These are phyloP conservation scores for Gnathonemus longibarbis DNA, from an alignment of 2,113 vertebrate genomes.

Conservation along the genomic window DNA sequence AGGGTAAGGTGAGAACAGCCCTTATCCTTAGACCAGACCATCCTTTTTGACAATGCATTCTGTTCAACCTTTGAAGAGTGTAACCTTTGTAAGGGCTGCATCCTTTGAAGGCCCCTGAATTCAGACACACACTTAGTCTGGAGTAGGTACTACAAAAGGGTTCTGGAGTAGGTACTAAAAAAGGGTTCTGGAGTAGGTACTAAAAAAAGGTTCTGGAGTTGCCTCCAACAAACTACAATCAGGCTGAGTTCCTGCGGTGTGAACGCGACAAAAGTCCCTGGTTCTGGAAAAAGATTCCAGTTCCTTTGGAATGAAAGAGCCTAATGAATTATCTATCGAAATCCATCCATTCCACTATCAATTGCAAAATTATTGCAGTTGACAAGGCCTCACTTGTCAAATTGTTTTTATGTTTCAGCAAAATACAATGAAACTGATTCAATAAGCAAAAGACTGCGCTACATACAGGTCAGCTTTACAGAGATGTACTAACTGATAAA, in stretches of 20 bases:
- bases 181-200: not conserved
- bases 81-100: not conserved
- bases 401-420: not conserved
- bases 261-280: not conserved
- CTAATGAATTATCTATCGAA: not conserved
- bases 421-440: not conserved
- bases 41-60: not conserved
- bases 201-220: not conserved
- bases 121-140: not conserved
- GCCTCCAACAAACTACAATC: not conserved
- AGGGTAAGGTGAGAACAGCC: not conserved
- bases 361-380: not conserved
- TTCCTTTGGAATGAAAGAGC: not conserved
- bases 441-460: not conserved
- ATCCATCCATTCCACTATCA: not conserved
- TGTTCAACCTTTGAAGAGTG: not conserved
- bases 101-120: not conserved
- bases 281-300: not conserved
- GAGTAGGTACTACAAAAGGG: not conserved
- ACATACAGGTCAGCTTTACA: not conserved
- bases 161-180: not conserved
- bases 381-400: not conserved
- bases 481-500: not conserved
- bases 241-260: not conserved
- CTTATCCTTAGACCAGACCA: not conserved